A percentile compares a stretch with the other conserved stretches of the same genome.
These are phyloP conservation scores for Prosopocoilus inquinatus DNA, from an alignment of 2,888 invertebrate species.

Conservation along the genomic window DNA sequence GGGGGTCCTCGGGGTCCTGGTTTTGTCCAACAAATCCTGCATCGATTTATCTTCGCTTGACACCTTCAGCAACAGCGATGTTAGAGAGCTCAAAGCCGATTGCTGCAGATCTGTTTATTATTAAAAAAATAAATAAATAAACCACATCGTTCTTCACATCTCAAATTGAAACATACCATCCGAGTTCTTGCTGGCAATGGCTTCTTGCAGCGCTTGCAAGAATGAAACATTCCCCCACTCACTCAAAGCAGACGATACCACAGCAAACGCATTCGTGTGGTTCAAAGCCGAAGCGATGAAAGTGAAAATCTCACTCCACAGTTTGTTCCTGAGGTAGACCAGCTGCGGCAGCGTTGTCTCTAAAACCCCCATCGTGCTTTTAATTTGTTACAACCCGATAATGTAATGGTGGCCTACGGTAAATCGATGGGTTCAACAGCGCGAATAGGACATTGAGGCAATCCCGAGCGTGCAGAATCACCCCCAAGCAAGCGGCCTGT, in stretches of 20 bases:
- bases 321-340: conserved; percentile 50
- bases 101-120: conserved; percentile 37
- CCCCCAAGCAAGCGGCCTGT: conserved; percentile 46
- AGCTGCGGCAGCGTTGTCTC: conserved; percentile 46
- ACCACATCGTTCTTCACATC: no score
- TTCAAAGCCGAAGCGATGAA: conserved; percentile 47
- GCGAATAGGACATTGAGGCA: conserved; percentile 50
- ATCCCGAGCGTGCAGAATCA: conserved; percentile 52
- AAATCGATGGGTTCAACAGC: conserved; percentile 49
- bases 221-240: conserved; percentile 37
- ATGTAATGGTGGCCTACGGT: conserved; percentile 47
- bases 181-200: conserved; percentile 38
- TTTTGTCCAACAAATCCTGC: conserved; percentile 39
- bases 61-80: conserved; percentile 30
- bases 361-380: conserved; percentile 28
- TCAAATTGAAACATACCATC: conserved; percentile 31
- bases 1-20: conserved; percentile 33
- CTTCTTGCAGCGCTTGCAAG: conserved; percentile 44
- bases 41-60: conserved; percentile 27
- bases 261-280: neutral
- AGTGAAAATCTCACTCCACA: conserved; percentile 53
- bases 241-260: conserved; percentile 24
- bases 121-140: conserved; percentile 16
- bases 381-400: neutral
- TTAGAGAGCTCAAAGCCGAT: conserved; percentile 33